phyloP scores from a whole-genome alignment of 92 coral and sea anemone genomes.

The Bergia puertoricense region DNA sequence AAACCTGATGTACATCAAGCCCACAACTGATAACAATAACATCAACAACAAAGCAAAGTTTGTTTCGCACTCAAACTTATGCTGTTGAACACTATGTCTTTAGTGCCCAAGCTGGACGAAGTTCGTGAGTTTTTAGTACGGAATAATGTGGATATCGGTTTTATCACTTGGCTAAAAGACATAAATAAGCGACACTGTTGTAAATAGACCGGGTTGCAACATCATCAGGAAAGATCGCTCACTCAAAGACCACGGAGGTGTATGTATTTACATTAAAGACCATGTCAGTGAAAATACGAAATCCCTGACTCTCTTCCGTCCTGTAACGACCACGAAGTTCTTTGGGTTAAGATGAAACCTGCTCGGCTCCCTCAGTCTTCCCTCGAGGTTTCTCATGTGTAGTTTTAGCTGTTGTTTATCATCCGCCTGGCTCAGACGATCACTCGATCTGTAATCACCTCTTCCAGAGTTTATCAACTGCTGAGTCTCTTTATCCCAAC shows the following conservation, averaged over 20 bases:
- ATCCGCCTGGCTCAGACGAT: not conserved
- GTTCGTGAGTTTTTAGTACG: no score
- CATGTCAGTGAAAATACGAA: not conserved
- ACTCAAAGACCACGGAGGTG: not conserved
- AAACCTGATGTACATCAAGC: no score
- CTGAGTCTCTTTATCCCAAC: slow-evolving; percentile 32
- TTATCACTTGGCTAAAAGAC: not conserved
- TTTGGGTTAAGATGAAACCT: no score
- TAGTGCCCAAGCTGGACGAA: no score
- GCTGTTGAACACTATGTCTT: no score
- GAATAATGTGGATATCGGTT: not conserved
- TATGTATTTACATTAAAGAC: not conserved
- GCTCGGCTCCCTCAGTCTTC: no score
- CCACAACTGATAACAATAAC: no score
- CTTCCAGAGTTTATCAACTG: not conserved
- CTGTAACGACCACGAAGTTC: no score
- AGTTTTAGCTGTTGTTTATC: not conserved
- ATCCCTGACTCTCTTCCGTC: not conserved
- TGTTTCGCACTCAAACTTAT: no score
- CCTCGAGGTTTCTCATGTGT: no score
- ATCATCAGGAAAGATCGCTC: not conserved
- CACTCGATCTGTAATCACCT: not conserved
- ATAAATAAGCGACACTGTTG: not conserved
- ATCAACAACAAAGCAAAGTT: no score
- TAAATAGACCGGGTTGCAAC: not conserved